phyloP scores from a whole-genome alignment of 2,888 invertebrate genomes.

The Phlogophora meticulosa region DNA sequence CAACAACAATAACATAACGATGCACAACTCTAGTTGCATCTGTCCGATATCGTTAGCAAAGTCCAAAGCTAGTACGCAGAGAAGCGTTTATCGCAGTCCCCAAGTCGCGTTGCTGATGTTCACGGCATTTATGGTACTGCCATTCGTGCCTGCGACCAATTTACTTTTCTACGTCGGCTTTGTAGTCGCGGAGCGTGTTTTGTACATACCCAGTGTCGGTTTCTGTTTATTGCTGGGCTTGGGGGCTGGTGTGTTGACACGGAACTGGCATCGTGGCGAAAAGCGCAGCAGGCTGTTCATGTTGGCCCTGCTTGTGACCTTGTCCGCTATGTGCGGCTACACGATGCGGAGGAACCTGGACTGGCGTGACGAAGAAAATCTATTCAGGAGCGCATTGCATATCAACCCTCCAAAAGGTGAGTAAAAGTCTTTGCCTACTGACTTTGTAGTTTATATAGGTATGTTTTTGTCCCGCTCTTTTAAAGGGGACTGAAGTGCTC shows the following conservation, averaged over 20 bases:
- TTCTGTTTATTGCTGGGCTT: conserved; percentile 97
- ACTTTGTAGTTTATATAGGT: conserved; percentile 26
- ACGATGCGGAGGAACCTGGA: conserved; percentile 96
- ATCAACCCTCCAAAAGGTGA: conserved; percentile 99
- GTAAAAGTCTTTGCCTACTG: conserved; percentile 64
- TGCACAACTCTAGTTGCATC: conserved; percentile 88
- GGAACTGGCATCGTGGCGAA: conserved; percentile 86
- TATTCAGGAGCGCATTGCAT: conserved; percentile 97
- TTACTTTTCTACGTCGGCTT: conserved; percentile 99
- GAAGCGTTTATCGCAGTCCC: conserved; percentile 82
- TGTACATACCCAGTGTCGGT: conserved; percentile 99
- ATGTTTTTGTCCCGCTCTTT: conserved; percentile 20
- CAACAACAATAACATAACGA: conserved; percentile 93
- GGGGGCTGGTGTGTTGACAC: conserved; percentile 91
- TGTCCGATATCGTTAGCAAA: conserved; percentile 79
- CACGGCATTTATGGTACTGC: conserved; percentile 95
- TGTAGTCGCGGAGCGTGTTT: conserved; percentile 98
- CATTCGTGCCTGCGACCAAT: conserved; percentile 99
- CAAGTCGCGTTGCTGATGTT: conserved; percentile 91
- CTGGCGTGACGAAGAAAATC: conserved; percentile 98
- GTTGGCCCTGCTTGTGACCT: conserved; percentile 89
- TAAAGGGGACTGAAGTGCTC: conserved; percentile 39
- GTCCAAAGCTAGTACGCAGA: conserved; percentile 77
- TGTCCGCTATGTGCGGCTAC: conserved; percentile 94
- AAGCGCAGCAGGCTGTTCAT: conserved; percentile 83